A percentile compares a stretch with the other conserved stretches of the same genome.
These are phyloP conservation scores for Neodiprion fabricii DNA, from an alignment of 1,140 invertebrate genomes.

Conservation along the genomic window DNA sequence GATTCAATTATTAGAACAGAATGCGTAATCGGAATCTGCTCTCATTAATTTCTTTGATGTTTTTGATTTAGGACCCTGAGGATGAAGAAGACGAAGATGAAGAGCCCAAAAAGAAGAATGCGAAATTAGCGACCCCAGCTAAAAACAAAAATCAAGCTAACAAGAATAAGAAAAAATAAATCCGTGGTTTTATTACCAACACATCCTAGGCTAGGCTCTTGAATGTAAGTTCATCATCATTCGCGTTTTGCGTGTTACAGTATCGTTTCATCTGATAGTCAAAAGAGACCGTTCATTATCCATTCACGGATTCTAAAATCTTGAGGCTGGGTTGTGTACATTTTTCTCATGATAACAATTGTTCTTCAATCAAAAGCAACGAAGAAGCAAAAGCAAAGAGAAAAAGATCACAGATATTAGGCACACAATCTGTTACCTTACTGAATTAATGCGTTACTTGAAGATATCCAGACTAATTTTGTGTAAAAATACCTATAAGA, in stretches of 20 bases:
- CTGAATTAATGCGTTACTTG: too few species aligned
- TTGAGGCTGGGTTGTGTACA: not conserved
- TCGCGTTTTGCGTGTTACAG: slow-evolving; percentile 49
- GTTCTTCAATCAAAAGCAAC: too few species aligned
- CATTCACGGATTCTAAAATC: not conserved
- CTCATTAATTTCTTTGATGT: slow-evolving; percentile 19
- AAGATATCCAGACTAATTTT: too few species aligned
- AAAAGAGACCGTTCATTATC: slow-evolving; percentile 21
- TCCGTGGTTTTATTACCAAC: slow-evolving; percentile 19
- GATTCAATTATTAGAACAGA: not conserved
- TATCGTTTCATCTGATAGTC: slow-evolving; percentile 42
- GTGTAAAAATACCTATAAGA: too few species aligned
- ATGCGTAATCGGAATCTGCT: not conserved
- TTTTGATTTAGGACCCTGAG: slow-evolving; percentile 51
- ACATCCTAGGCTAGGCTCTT: slow-evolving; percentile 51
- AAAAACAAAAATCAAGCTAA: slow-evolving; percentile 58
- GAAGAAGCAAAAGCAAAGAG: too few species aligned
- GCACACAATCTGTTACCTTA: too few species aligned
- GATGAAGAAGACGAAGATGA: slow-evolving; percentile 59
- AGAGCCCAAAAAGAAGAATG: slow-evolving; percentile 58
- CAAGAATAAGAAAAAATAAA: slow-evolving; percentile 61
- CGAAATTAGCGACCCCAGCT: slow-evolving; percentile 46
- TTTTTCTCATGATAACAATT: too few species aligned
- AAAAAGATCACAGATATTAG: too few species aligned
- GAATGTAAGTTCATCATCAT: slow-evolving; percentile 56